Conservation (phyloP, 2,113 vertebrate genomes). For the Microcebus jonahi region DNA sequence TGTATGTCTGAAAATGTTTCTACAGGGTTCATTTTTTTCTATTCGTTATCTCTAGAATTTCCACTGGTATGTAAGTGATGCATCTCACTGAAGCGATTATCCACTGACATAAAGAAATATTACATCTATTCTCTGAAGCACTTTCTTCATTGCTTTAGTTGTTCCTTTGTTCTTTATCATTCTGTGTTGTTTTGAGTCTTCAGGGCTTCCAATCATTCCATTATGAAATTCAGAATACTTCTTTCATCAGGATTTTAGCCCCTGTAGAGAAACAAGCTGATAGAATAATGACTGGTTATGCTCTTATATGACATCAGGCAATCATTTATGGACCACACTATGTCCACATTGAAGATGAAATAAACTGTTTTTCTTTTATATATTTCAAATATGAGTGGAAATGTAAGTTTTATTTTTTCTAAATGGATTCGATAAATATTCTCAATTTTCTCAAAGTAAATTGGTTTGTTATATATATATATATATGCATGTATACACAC, state of each 20-base stretch:
- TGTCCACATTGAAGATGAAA: neutral
- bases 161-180: conserved; percentile 37
- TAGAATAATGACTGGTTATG: neutral
- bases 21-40: neutral
- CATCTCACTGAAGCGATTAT: conserved; percentile 53
- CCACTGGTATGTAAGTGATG: neutral
- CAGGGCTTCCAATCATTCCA: conserved; percentile 32
- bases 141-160: conserved; percentile 43
- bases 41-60: neutral
- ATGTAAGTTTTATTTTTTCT: neutral
- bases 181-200: conserved; percentile 42
- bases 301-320: neutral
- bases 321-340: neutral
- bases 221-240: conserved; percentile 44
- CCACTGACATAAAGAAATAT: conserved; percentile 61
- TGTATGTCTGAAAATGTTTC: neutral
- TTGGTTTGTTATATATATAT: too few species aligned
- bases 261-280: neutral
- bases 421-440: neutral
- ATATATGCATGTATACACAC: neutral
- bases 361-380: neutral
- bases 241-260: neutral
- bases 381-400: neutral
- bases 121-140: neutral
- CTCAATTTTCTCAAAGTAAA: neutral